Evolutionary conservation across 2,113 vertebrate genomes (phyloP).

Genomic region (Poecile atricapillus): DNA sequence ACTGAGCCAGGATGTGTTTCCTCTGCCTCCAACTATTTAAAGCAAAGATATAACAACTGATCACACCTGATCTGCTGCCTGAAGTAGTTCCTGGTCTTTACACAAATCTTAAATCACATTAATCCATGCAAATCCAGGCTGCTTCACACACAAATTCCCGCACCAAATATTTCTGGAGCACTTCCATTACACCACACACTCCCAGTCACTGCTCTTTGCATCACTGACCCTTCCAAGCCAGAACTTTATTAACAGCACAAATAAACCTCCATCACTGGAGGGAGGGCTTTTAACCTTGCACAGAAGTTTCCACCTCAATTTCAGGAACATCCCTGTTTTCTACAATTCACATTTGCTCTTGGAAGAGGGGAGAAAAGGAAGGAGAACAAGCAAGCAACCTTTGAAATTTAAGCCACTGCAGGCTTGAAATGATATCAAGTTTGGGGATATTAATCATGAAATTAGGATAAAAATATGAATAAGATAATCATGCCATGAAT

Average conservation of each 20-base stretch:
- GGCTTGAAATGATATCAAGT: not conserved
- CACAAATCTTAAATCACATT: not conserved
- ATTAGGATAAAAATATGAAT: not conserved
- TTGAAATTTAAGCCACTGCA: not conserved
- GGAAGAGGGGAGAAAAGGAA: not conserved
- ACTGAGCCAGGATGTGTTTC: not conserved
- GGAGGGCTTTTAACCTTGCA: not conserved
- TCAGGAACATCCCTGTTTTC: not conserved
- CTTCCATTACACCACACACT: not conserved
- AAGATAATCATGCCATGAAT: not conserved
- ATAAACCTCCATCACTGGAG: not conserved
- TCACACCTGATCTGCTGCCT: not conserved
- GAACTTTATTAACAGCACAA: not conserved
- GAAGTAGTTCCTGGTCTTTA: not conserved
- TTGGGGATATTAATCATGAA: not conserved
- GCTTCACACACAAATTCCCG: not conserved
- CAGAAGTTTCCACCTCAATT: not conserved
- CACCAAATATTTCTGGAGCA: not conserved
- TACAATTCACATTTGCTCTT: not conserved
- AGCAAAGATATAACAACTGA: not conserved
- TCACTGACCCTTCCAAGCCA: not conserved
- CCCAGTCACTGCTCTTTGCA: not conserved
- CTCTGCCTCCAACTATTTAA: not conserved
- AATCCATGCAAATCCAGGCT: not conserved
- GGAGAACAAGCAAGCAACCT: not conserved